phyloP scores from a whole-genome alignment of 2,113 vertebrate species.

The Emydocephalus ijimae region DNA sequence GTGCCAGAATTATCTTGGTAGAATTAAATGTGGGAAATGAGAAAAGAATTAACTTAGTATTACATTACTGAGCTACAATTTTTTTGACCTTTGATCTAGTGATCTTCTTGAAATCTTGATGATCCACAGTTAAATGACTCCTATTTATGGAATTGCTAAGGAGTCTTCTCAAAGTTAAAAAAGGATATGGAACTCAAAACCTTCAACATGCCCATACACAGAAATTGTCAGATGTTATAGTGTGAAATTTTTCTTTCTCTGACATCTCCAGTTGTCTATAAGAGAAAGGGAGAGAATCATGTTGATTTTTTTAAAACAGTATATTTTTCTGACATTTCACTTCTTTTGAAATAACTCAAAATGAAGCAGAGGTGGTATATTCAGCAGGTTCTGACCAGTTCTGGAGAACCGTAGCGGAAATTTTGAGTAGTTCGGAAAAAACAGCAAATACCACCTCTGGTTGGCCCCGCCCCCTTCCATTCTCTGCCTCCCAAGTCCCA shows the following conservation, averaged over 20 bases:
- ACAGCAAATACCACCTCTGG: no score
- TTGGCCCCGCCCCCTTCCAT: no score
- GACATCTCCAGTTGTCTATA: slow-evolving; percentile 1
- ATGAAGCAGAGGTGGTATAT: no score
- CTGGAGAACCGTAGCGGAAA: no score
- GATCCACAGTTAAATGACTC: not conserved
- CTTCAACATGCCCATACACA: slow-evolving; percentile 4
- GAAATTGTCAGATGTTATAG: not conserved
- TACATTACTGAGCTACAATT: slow-evolving; percentile 33
- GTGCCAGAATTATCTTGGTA: not conserved
- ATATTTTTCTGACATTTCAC: not conserved
- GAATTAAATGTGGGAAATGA: not conserved
- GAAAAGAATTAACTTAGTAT: not conserved
- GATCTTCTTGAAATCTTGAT: slow-evolving; percentile 7
- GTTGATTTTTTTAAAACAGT: slow-evolving; percentile 5
- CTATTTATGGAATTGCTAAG: slow-evolving; percentile 17
- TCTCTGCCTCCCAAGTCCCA: no score
- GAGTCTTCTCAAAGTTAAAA: slow-evolving; percentile 10
- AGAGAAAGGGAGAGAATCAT: slow-evolving; percentile 5
- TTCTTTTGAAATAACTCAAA: slow-evolving; percentile 4
- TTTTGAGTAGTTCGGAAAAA: no score
- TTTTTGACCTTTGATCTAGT: slow-evolving; percentile 35
- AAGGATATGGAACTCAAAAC: not conserved
- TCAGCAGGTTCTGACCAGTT: no score
- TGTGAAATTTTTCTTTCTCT: slow-evolving; percentile 20